phyloP scores from a whole-genome alignment of 2,113 vertebrate genomes.

The Thomomys bottae region DNA sequence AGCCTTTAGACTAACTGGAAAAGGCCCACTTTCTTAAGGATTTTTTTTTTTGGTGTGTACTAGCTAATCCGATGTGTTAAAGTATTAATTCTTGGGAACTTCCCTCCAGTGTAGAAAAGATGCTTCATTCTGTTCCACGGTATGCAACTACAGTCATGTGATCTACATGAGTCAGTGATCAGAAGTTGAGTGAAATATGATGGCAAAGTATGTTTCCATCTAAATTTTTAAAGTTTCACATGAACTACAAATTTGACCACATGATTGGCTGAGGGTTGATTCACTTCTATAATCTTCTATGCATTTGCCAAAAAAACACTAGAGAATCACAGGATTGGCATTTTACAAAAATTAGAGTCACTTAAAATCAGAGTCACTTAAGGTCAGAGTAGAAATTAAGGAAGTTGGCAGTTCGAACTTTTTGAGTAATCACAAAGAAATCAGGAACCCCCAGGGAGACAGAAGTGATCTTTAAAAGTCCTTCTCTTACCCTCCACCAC shows the following conservation, averaged over 20 bases:
- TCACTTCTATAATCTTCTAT: constrained; percentile 11
- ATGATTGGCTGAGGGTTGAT: neutral
- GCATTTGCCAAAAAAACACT: too few species aligned
- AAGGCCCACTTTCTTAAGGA: constrained; percentile 1
- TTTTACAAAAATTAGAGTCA: constrained; percentile 42
- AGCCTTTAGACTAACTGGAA: constrained; percentile 9
- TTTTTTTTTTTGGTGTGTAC: neutral
- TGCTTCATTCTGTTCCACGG: neutral
- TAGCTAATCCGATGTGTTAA: constrained; percentile 15
- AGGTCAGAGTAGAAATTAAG: neutral
- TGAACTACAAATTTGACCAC: constrained; percentile 5
- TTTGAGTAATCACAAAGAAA: neutral
- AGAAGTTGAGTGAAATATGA: neutral
- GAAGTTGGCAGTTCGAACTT: neutral
- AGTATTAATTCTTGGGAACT: neutral
- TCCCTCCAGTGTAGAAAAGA: neutral
- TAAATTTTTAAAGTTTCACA: neutral
- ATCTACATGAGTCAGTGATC: neutral
- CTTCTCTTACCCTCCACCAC: neutral
- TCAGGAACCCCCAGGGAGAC: neutral
- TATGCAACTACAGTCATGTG: neutral
- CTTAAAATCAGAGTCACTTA: neutral
- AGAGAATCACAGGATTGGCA: neutral
- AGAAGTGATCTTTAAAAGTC: neutral
- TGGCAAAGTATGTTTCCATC: neutral